These are phyloP conservation scores for Aphelinus atriplicis DNA, from an alignment of 1,140 invertebrate species.

Conservation along the genomic window DNA sequence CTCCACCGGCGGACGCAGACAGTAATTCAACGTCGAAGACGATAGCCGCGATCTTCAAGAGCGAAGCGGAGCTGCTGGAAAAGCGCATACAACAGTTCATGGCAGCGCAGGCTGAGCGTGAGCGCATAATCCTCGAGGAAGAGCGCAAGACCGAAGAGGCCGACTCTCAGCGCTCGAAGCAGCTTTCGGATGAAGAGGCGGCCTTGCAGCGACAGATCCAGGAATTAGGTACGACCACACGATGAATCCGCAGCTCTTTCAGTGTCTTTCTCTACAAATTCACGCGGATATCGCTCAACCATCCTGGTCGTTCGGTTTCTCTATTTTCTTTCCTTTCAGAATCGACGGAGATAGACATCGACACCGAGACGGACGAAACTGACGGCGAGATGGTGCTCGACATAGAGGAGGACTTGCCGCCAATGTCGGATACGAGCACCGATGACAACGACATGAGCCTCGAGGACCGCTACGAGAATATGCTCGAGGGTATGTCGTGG, in stretches of 20 bases:
- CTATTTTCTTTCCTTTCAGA: constrained; percentile 56
- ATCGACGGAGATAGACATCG: constrained; percentile 82
- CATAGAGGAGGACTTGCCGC: constrained; percentile 63
- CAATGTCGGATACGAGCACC: constrained; percentile 41
- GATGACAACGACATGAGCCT: constrained; percentile 58
- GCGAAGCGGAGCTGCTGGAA: constrained; percentile 66
- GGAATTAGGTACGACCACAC: constrained; percentile 64
- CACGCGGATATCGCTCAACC: neutral
- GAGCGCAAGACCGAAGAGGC: constrained; percentile 65
- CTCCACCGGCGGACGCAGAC: constrained; percentile 43
- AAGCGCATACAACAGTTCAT: constrained; percentile 65
- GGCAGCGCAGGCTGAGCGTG: constrained; percentile 62
- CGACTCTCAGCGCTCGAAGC: constrained; percentile 65
- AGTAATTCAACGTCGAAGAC: constrained; percentile 60
- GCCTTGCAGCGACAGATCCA: constrained; percentile 82
- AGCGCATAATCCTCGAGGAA: constrained; percentile 65
- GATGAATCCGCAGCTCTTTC: neutral
- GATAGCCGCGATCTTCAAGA: constrained; percentile 64
- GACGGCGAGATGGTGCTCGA: constrained; percentile 76
- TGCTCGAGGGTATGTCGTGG: constrained; percentile 80
- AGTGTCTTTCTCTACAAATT: neutral
- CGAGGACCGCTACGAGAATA: constrained; percentile 72
- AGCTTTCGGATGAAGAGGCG: constrained; percentile 83
- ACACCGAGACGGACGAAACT: constrained; percentile 84
- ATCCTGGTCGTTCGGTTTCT: neutral